phyloP scores from a whole-genome alignment of 2,888 invertebrate genomes.

The Andrena praecox region DNA sequence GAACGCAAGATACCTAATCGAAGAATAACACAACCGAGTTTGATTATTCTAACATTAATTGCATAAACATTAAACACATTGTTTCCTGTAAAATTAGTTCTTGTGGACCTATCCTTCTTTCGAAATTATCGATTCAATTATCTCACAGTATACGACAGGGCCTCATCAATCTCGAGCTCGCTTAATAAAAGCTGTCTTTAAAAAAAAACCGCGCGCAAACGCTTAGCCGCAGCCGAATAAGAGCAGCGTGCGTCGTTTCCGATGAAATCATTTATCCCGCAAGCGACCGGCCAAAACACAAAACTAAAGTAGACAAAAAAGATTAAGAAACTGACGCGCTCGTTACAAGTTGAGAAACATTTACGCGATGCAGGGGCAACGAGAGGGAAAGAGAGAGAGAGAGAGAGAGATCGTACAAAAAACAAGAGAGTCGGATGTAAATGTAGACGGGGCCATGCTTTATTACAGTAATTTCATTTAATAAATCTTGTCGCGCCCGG shows the following conservation, averaged over 20 bases:
- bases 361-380: neutral
- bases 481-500: constrained; percentile 71
- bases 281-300: neutral
- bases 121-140: constrained; percentile 21
- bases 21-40: too few relatives aligned
- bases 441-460: constrained; percentile 38
- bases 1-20: too few relatives aligned
- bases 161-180: constrained; percentile 15
- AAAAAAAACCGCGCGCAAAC: neutral
- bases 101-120: too few relatives aligned
- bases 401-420: too few relatives aligned
- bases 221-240: neutral
- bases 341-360: neutral
- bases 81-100: too few relatives aligned
- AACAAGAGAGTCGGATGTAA: constrained; percentile 27
- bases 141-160: neutral
- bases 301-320: neutral
- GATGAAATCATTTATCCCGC: constrained; percentile 16
- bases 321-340: neutral
- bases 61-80: too few relatives aligned
- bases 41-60: too few relatives aligned
- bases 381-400: too few relatives aligned
- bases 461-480: constrained; percentile 77
- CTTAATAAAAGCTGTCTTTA: neutral
- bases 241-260: neutral